Percentiles rank a stretch among this genome's conserved stretches.
phyloP scores from a whole-genome alignment of 1,140 invertebrate species.

The Ceratosolen solmsi region DNA sequence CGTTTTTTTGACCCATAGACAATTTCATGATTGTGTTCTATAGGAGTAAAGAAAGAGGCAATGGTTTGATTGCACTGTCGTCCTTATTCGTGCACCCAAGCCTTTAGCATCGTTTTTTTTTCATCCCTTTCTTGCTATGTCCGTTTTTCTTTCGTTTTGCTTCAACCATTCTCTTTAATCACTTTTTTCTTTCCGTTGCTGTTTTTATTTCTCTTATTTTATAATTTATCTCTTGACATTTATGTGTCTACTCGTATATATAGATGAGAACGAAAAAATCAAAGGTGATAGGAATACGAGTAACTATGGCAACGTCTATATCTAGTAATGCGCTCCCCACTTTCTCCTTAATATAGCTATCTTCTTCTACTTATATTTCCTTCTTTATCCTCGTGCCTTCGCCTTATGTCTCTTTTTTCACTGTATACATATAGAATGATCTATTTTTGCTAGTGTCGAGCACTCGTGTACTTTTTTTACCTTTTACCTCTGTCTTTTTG shows the following conservation, averaged over 20 bases:
- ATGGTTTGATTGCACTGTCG: conserved; percentile 73
- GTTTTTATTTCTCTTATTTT: conserved; percentile 42
- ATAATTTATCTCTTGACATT: conserved; percentile 27
- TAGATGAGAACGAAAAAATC: conserved; percentile 31
- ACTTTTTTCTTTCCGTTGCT: conserved; percentile 37
- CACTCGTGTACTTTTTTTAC: background rate
- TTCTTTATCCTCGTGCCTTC: conserved; percentile 44
- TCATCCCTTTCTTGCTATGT: too few relatives aligned
- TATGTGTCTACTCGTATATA: conserved; percentile 22
- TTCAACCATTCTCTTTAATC: conserved; percentile 49
- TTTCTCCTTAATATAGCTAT: background rate
- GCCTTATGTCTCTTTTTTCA: conserved; percentile 48
- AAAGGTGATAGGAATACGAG: conserved; percentile 67
- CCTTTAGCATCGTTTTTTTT: conserved; percentile 59
- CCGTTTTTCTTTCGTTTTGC: too few relatives aligned
- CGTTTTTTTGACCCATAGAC: background rate
- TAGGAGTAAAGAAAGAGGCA: conserved; percentile 37
- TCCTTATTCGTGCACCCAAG: conserved; percentile 52
- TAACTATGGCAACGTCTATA: conserved; percentile 73
- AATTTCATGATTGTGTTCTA: background rate
- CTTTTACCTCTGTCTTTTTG: conserved; percentile 6
- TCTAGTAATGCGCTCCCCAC: conserved; percentile 59
- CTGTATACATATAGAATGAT: conserved; percentile 60
- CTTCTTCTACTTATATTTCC: conserved; percentile 4
- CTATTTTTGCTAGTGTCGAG: conserved; percentile 58